Evolutionary conservation across 2,797 vertebrate genomes (phyloP).

Genomic region (Chelon labrosus): DNA sequence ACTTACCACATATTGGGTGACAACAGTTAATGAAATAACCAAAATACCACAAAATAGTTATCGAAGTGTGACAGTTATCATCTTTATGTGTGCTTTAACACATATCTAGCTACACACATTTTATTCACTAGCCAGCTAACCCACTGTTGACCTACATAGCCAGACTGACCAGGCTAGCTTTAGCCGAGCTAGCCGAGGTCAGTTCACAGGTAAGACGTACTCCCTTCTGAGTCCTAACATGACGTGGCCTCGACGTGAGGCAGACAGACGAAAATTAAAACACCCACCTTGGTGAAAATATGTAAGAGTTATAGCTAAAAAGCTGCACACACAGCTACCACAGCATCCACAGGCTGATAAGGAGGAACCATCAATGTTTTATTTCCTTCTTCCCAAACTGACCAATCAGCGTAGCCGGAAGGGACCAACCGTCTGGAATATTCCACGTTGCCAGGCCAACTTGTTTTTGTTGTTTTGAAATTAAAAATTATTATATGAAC

Average conservation of each 20-base stretch:
- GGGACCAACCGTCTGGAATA: constrained; percentile 44
- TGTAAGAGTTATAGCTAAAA: constrained; percentile 1
- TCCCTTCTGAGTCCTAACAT: not conserved
- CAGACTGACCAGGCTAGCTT: constrained; percentile 12
- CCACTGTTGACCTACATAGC: constrained; percentile 61
- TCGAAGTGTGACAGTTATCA: accelerated
- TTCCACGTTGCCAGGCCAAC: constrained; percentile 22
- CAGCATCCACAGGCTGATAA: constrained; percentile 35
- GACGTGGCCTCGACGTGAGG: accelerated
- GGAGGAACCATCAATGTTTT: constrained; percentile 41
- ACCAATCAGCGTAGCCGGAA: constrained; percentile 68
- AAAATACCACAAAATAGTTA: not conserved
- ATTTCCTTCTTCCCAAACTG: constrained; percentile 53
- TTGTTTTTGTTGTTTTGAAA: not conserved
- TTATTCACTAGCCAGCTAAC: constrained; percentile 6
- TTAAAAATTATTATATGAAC: no score
- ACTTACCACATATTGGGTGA: not conserved
- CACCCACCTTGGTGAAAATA: constrained; percentile 57
- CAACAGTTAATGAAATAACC: not conserved
- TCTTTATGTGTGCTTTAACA: not conserved
- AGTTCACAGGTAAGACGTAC: not conserved
- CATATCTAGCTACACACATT: not conserved
- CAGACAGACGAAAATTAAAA: not conserved
- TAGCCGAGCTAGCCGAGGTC: not conserved
- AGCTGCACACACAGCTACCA: not conserved